Base-by-base conservation (phyloP, 2,113 vertebrate species). In the Tachycineta bicolor region DNA sequence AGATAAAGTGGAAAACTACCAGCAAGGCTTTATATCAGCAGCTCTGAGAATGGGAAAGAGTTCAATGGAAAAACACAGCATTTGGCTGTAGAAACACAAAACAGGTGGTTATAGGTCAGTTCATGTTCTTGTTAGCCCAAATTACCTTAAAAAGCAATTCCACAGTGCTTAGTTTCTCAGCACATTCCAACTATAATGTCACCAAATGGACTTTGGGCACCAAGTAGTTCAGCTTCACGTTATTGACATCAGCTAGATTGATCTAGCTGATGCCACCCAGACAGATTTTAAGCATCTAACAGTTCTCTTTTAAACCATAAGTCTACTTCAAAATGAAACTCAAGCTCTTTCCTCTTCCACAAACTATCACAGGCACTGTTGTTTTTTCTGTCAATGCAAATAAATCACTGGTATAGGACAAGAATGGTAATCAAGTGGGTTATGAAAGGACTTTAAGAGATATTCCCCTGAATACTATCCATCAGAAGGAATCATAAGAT, bases 21-120 rank as follows among this genome's bases (percentile, higher is more conserved):
- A 65, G 29, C 25, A 78, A 89, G 46, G 22, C 17, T 73, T 90
- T 85, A 68, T 64, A 85, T 11, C 33, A 76, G 34, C 47, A 93
- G 13, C 31, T 52, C 53, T 50, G 39, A 94, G 50, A 6, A 34
- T 29, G 28, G 37, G 53, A 93, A 75, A 31, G 53, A 89, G 24
- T 47, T 62, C 39, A 93, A 43, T 49, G 44, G 29, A 82, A 62
- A 92, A 89, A 63, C 16, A 90, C 18, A 76, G 31, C 22, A 65
- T 87, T 90, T 90, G 76, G 78, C 67, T 84, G 34, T 50, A 64
- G 67, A 83, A 96, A 80, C n/a, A 52, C 18, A 88, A 77, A 95
- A 29, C 79, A 89, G 70, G 41, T 96, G 29, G 89, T 86, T 93
- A 68, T 90, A 94, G 83, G 65, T 97, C 83, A 96, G 43, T 73